Conservation (phyloP, 2,113 vertebrate genomes). For the Camelus dromedarius region DNA sequence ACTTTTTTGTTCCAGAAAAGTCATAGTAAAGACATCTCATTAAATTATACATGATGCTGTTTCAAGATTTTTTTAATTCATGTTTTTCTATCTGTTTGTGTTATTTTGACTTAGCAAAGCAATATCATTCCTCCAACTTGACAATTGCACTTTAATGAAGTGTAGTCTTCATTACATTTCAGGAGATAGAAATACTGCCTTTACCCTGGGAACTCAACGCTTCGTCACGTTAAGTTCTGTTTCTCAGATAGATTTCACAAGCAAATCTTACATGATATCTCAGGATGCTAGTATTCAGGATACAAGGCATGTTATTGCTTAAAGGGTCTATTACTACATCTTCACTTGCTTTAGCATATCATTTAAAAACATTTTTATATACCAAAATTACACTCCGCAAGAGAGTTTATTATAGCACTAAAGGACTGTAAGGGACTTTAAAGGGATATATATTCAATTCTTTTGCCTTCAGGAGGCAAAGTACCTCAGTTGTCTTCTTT, state of each 20-base stretch:
- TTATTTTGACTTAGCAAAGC: constrained; percentile 42
- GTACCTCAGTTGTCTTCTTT: background rate
- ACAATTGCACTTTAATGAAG: constrained; percentile 34
- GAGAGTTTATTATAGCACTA: background rate
- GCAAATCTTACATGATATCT: constrained; percentile 45
- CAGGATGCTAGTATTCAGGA: constrained; percentile 33
- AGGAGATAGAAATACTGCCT: constrained; percentile 28
- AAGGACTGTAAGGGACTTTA: background rate
- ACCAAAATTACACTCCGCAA: background rate
- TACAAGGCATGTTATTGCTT: background rate
- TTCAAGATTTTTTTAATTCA: background rate
- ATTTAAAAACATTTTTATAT: constrained; percentile 48
- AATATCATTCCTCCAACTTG: background rate
- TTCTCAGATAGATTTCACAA: constrained; percentile 58
- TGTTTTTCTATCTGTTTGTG: constrained; percentile 42
- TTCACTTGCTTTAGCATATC: constrained; percentile 32
- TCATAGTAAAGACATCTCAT: background rate
- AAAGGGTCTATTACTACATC: constrained; percentile 1
- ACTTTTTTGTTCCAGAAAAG: constrained; percentile 49
- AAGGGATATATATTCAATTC: background rate
- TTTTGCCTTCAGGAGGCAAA: background rate
- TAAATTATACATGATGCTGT: background rate
- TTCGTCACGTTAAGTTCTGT: constrained; percentile 56
- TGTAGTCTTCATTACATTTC: constrained; percentile 28
- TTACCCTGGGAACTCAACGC: constrained; percentile 15